phyloP scores from a whole-genome alignment of 2,797 vertebrate species.

The Pyrocephalus nanus region DNA sequence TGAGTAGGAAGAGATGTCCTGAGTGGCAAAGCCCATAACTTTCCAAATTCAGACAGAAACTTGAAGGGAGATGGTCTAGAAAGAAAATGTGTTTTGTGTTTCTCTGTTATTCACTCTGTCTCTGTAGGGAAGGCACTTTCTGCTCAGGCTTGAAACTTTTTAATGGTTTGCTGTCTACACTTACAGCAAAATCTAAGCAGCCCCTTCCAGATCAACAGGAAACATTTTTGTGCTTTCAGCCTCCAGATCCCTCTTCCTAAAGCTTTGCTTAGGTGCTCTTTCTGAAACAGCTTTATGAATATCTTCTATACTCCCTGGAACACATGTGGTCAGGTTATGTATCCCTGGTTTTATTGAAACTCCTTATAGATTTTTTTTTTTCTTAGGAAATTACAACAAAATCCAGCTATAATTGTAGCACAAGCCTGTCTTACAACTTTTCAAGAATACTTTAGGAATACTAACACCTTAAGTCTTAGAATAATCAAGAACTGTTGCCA shows the following conservation, averaged over 20 bases:
- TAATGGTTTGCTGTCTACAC: background rate
- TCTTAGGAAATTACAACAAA: background rate
- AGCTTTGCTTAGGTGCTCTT: background rate
- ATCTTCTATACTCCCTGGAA: background rate
- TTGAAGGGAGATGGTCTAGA: background rate
- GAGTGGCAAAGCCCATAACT: background rate
- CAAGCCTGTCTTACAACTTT: background rate
- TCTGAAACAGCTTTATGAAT: background rate
- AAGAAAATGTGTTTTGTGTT: background rate
- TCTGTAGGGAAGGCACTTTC: background rate
- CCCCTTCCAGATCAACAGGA: background rate
- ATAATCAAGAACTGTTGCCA: background rate
- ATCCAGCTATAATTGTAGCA: background rate
- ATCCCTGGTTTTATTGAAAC: background rate
- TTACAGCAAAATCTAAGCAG: background rate
- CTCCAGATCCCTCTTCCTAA: background rate
- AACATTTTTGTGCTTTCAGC: background rate
- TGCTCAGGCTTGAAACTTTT: background rate
- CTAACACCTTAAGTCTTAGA: background rate
- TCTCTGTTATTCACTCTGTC: background rate
- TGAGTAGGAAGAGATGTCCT: background rate
- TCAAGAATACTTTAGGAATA: background rate
- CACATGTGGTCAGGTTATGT: background rate
- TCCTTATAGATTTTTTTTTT: background rate
- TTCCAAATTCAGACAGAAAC: background rate